Percentiles rank a stretch among this genome's conserved stretches.
phyloP scores from a whole-genome alignment of 2,113 vertebrate species.

The Edolisoma coerulescens region DNA sequence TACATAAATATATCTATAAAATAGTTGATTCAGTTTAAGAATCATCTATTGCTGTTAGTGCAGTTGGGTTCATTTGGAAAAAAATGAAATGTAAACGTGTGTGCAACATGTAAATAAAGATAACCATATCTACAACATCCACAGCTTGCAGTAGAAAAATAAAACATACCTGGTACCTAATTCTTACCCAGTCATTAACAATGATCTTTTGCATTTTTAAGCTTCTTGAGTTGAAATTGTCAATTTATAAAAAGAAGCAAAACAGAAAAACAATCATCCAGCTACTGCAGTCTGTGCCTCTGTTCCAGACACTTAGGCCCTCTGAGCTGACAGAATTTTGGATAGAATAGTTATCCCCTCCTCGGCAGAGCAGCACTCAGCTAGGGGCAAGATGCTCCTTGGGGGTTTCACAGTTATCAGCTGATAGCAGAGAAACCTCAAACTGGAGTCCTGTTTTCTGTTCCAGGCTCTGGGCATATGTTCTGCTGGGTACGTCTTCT shows the following conservation, averaged over 20 bases:
- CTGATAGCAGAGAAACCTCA: constrained; percentile 12
- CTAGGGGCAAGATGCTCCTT: background rate
- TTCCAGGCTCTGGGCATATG: background rate
- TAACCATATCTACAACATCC: background rate
- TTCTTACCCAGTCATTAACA: background rate
- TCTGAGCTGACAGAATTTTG: background rate
- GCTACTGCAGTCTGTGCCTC: background rate
- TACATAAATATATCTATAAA: background rate
- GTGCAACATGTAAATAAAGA: background rate
- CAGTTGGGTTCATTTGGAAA: background rate
- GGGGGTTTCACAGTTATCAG: background rate
- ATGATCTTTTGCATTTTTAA: background rate
- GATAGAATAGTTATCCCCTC: background rate
- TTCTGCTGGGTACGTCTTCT: background rate
- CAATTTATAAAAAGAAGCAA: background rate
- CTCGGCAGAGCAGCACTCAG: background rate
- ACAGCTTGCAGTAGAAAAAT: background rate
- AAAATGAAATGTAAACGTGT: background rate
- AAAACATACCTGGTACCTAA: background rate
- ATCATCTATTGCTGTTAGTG: background rate
- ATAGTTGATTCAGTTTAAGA: background rate
- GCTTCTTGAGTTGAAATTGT: background rate
- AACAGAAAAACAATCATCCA: background rate
- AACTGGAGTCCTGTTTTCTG: background rate
- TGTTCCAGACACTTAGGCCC: background rate